phyloP scores from a whole-genome alignment of 2,797 vertebrate species.

The Chaenodraco wilsoni region DNA sequence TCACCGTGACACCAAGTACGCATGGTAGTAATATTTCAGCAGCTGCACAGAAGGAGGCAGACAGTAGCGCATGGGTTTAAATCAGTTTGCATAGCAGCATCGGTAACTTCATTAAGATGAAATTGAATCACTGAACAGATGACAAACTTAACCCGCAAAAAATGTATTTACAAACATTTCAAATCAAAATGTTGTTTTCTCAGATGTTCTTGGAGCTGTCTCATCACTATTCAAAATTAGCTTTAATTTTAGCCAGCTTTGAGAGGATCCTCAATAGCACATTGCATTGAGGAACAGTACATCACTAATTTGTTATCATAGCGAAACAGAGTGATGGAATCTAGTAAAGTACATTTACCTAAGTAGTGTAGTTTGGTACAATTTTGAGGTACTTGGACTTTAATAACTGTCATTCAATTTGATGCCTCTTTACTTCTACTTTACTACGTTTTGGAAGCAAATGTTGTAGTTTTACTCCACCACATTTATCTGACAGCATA shows the following conservation, averaged over 20 bases:
- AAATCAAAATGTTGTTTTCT: neutral
- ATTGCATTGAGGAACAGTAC: neutral
- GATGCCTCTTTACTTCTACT: too few relatives aligned
- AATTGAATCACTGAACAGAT: slow-evolving; percentile 8
- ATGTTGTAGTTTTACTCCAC: too few relatives aligned
- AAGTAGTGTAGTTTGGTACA: too few relatives aligned
- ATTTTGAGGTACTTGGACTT: too few relatives aligned
- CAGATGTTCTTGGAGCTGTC: neutral
- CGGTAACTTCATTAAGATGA: neutral
- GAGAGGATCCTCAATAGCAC: neutral
- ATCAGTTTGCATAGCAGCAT: neutral
- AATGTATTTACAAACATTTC: neutral
- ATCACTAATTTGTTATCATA: neutral
- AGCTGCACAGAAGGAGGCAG: slow-evolving; percentile 13
- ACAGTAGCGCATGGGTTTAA: neutral
- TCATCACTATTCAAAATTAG: slow-evolving; percentile 15
- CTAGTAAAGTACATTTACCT: too few relatives aligned
- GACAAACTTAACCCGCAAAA: neutral
- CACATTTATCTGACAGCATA: too few relatives aligned
- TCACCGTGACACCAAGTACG: slow-evolving; percentile 34
- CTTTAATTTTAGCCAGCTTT: neutral
- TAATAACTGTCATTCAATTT: too few relatives aligned
- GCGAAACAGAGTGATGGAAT: too few relatives aligned
- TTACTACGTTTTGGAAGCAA: too few relatives aligned
- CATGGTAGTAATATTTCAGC: slow-evolving; percentile 5